Percentiles rank a stretch among this genome's conserved stretches.
phyloP scores from a whole-genome alignment of 2,888 invertebrate genomes.

The Rhorus exstirpatorius region DNA sequence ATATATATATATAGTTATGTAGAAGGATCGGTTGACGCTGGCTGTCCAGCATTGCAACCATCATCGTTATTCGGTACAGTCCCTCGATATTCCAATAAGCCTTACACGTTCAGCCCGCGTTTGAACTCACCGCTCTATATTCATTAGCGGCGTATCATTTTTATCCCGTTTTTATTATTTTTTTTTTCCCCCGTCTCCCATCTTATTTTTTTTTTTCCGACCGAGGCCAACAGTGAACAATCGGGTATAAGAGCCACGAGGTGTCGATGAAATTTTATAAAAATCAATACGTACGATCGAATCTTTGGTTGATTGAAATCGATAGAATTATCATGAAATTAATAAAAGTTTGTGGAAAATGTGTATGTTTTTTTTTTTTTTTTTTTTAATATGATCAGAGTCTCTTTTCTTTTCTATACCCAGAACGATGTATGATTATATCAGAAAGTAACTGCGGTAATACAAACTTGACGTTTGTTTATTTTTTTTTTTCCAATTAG shows the following conservation, averaged over 20 bases:
- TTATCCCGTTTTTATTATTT: slow-evolving; percentile 27
- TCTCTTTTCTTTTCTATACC: too few species aligned
- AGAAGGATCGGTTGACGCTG: slow-evolving; percentile 62
- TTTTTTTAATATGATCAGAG: too few species aligned
- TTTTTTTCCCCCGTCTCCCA: slow-evolving; percentile 10
- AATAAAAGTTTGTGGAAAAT: too few species aligned
- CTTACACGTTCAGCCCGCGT: slow-evolving; percentile 39
- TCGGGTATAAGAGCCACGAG: too few species aligned
- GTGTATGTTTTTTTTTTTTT: too few species aligned
- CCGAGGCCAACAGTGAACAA: too few species aligned
- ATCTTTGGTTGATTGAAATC: too few species aligned
- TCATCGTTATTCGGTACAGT: slow-evolving; percentile 67
- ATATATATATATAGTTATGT: too few species aligned
- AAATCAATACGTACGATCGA: too few species aligned
- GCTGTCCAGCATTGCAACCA: slow-evolving; percentile 60
- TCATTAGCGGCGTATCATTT: slow-evolving; percentile 57
- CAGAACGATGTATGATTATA: too few species aligned
- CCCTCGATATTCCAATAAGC: slow-evolving; percentile 36
- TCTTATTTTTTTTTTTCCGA: not conserved
- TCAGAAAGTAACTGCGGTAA: not conserved
- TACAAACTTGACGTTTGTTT: not conserved
- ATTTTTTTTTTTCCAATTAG: slow-evolving; percentile 33
- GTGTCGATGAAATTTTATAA: too few species aligned
- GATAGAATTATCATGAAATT: too few species aligned
- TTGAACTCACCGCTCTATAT: slow-evolving; percentile 68